Conservation (phyloP, 2,888 invertebrate genomes). For the Syritta pipiens region DNA sequence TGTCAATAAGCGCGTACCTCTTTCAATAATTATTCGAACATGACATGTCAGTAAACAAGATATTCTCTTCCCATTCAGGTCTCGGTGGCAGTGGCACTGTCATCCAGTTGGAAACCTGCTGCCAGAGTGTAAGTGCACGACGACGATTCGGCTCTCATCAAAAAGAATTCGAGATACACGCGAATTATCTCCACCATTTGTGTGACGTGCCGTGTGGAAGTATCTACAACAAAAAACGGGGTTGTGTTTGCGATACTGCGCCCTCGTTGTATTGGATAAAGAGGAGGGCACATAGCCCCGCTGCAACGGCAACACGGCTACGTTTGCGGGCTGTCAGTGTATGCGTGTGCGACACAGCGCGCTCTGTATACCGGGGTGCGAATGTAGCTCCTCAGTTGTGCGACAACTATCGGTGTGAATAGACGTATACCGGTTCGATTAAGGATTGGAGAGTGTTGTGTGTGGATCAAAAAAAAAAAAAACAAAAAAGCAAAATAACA, state of each 20-base stretch:
- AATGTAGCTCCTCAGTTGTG: constrained; percentile 80
- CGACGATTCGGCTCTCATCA: constrained; percentile 63
- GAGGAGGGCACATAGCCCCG: constrained; percentile 60
- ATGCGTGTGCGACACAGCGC: constrained; percentile 14
- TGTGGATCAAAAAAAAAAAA: constrained; percentile 1
- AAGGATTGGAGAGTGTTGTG: no score
- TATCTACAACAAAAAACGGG: constrained; percentile 33
- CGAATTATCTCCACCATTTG: constrained; percentile 67
- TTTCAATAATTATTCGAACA: constrained; percentile 64
- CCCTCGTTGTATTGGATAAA: constrained; percentile 58
- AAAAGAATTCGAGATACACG: constrained; percentile 60
- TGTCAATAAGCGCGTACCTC: constrained; percentile 1
- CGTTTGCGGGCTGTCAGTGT: constrained; percentile 13
- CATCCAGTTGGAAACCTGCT: constrained; percentile 60
- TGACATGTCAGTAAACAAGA: constrained; percentile 65
- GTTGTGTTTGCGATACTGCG: constrained; percentile 58
- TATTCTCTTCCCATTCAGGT: constrained; percentile 55
- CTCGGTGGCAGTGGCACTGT: constrained; percentile 6
- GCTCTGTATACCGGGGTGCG: constrained; percentile 44
- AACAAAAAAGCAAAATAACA: constrained; percentile 25
- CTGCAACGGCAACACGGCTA: constrained; percentile 44
- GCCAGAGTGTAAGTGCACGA: constrained; percentile 60
- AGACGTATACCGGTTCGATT: constrained; percentile 78
- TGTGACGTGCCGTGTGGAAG: constrained; percentile 20
- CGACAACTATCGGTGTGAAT: constrained; percentile 83